These are phyloP conservation scores for Crotalus helleri DNA, from an alignment of 2,113 vertebrate genomes.

Conservation along the genomic window DNA sequence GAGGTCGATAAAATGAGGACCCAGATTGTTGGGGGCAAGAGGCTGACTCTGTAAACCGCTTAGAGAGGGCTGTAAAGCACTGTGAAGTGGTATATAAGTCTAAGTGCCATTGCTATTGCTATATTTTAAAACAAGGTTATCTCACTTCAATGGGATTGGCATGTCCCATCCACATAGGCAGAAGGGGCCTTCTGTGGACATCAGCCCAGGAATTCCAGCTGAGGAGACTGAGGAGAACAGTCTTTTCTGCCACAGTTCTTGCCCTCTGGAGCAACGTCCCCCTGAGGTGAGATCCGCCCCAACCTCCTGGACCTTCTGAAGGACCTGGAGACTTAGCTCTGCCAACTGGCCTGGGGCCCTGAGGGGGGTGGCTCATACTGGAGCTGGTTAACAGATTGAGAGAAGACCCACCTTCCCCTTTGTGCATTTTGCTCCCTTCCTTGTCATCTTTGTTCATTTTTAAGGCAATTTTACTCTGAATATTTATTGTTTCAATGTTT, in stretches of 20 bases:
- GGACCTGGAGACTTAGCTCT: background rate
- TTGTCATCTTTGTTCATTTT: background rate
- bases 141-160: background rate
- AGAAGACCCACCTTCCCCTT: background rate
- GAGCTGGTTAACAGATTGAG: background rate
- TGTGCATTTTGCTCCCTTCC: background rate
- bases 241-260: background rate
- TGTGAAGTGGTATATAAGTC: no score
- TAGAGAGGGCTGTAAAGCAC: no score
- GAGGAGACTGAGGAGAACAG: background rate
- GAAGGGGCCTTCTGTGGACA: background rate
- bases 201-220: background rate
- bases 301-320: background rate
- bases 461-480: background rate
- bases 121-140: background rate
- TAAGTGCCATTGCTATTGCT: no score
- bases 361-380: no score
- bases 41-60: no score
- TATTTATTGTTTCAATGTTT: background rate
- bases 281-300: background rate
- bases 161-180: accelerated
- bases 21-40: no score
- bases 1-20: no score
- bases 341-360: no score
- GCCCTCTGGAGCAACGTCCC: background rate